Evolutionary conservation across 2,113 vertebrate species (phyloP).

Genomic region (Opisthocomus hoazin): DNA sequence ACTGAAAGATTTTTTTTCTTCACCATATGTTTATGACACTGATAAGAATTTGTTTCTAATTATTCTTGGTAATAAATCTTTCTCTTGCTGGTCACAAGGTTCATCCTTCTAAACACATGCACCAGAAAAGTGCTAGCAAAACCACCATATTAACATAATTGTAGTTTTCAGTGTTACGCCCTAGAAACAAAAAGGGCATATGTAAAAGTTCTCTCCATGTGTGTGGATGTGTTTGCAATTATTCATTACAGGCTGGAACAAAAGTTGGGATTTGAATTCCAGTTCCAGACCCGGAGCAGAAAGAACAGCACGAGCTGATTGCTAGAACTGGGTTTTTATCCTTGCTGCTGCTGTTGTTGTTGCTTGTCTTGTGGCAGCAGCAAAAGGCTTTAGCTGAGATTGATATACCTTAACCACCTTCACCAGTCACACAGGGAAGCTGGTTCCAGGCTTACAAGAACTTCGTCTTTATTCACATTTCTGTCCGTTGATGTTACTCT

Average conservation of each 20-base stretch:
- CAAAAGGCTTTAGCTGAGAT: background rate
- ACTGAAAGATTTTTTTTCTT: background rate
- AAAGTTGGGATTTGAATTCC: slow-evolving; percentile 30
- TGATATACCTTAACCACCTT: accelerated
- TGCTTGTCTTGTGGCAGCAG: background rate
- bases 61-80: background rate
- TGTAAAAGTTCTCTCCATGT: background rate
- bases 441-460: background rate
- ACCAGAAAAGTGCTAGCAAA: background rate
- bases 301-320: background rate
- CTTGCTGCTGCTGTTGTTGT: background rate
- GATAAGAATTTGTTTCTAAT: slow-evolving; percentile 27
- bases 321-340: background rate
- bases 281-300: background rate
- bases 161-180: slow-evolving; percentile 4
- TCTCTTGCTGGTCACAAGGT: background rate
- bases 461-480: background rate
- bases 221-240: slow-evolving; percentile 45
- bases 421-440: background rate
- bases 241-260: background rate
- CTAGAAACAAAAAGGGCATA: background rate
- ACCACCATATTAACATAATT: background rate
- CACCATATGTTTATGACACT: background rate
- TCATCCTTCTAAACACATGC: background rate
- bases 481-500: background rate